Conservation (phyloP, 2,797 vertebrate species). For the Manis crassicaudata region DNA sequence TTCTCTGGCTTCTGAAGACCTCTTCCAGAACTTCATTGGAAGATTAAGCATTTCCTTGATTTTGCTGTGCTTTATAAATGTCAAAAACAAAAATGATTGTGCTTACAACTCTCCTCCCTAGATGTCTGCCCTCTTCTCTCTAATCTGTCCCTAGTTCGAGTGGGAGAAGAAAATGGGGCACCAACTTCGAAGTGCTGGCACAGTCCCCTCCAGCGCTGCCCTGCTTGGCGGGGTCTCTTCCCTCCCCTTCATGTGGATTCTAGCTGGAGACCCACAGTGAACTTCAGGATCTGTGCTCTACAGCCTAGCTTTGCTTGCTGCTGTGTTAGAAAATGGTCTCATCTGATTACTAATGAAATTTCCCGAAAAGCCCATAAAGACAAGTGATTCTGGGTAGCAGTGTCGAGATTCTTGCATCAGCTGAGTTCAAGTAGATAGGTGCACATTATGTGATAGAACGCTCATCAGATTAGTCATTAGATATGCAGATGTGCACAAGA, state of each 20-base stretch:
- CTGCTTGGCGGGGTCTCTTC: not conserved
- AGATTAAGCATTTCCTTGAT: not conserved
- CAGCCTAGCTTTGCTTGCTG: no score
- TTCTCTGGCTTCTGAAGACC: not conserved
- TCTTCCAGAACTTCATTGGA: not conserved
- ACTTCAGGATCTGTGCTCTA: not conserved
- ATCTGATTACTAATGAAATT: not conserved
- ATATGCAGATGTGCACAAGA: no score
- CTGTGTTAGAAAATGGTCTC: not conserved
- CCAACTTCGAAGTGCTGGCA: not conserved
- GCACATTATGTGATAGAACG: accelerated
- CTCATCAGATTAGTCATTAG: not conserved
- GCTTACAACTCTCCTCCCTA: not conserved
- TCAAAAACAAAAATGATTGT: not conserved
- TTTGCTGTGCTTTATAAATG: not conserved
- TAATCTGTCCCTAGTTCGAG: not conserved
- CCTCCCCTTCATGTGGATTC: not conserved
- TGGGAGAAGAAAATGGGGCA: not conserved
- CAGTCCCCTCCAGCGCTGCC: not conserved
- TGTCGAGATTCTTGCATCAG: not conserved
- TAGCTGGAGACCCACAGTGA: not conserved
- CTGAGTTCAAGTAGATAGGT: not conserved
- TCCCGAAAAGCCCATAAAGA: not conserved
- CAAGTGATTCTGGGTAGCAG: not conserved
- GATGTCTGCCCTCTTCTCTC: not conserved